A percentile compares a stretch with the other conserved stretches of the same genome.
Evolutionary conservation across 2,113 vertebrate genomes (phyloP).

Genomic region (Odocoileus hemionus): DNA sequence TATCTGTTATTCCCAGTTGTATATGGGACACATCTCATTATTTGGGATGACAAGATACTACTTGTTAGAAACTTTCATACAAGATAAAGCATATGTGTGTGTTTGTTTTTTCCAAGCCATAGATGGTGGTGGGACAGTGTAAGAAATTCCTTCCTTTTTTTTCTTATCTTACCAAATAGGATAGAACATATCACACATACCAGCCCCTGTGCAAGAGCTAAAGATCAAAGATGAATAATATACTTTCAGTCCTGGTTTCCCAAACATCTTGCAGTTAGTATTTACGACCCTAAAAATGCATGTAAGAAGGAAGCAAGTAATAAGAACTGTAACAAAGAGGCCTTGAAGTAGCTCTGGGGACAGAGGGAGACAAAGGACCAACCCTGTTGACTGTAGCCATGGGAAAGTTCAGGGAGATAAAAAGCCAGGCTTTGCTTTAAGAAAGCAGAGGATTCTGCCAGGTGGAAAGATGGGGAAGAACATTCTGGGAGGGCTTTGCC

Average conservation of each 20-base stretch:
- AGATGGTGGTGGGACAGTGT: not conserved
- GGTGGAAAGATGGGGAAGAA: not conserved
- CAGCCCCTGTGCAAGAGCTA: not conserved
- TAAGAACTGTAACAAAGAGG: not conserved
- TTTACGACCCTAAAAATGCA: not conserved
- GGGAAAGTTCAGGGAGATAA: not conserved
- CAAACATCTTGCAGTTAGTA: not conserved
- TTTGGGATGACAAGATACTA: not conserved
- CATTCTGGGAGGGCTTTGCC: not conserved
- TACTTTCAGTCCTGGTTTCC: not conserved
- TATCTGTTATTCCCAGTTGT: not conserved
- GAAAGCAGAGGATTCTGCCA: not conserved
- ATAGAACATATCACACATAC: not conserved
- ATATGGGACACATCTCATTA: not conserved
- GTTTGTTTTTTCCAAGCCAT: not conserved
- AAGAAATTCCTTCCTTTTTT: not conserved
- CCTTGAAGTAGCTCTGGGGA: not conserved
- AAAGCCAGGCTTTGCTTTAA: not conserved
- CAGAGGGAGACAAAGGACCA: not conserved
- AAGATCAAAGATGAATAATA: not conserved
- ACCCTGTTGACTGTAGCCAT: not conserved
- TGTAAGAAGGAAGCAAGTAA: not conserved
- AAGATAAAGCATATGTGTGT: not conserved
- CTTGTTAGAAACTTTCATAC: not conserved
- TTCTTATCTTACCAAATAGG: not conserved